phyloP scores from a whole-genome alignment of 2,113 vertebrate genomes.

The Heliornis fulica region DNA sequence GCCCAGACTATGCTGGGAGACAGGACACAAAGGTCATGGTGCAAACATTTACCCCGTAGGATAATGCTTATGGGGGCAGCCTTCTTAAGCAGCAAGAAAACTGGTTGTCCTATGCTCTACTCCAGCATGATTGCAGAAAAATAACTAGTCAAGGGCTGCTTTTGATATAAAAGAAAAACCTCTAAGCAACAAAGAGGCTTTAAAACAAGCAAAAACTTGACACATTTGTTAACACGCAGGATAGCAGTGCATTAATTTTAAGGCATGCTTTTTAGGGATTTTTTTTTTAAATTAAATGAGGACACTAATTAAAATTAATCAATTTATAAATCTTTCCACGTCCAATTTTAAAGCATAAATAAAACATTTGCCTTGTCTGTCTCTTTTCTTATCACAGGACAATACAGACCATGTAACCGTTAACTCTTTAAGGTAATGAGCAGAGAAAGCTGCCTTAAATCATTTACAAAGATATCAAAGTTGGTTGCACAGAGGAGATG shows the following conservation, averaged over 20 bases:
- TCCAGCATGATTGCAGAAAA: background rate
- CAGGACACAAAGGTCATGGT: background rate
- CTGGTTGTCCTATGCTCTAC: background rate
- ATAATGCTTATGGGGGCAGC: background rate
- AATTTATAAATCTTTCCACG: constrained; percentile 23
- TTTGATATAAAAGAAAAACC: background rate
- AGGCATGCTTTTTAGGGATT: background rate
- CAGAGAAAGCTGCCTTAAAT: background rate
- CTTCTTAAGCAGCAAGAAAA: background rate
- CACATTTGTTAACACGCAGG: background rate
- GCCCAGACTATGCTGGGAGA: rapidly evolving
- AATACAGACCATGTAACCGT: background rate
- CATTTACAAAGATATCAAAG: background rate
- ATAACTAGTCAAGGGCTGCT: background rate
- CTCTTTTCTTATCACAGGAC: background rate
- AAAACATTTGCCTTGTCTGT: background rate
- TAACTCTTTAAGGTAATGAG: constrained; percentile 16
- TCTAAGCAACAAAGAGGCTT: background rate
- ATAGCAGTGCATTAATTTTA: constrained; percentile 39
- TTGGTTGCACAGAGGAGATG: background rate
- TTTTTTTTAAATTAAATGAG: constrained; percentile 1
- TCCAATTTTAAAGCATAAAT: constrained; percentile 35
- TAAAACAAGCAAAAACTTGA: constrained; percentile 11
- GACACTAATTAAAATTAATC: constrained; percentile 53
- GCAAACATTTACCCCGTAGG: background rate